phyloP scores from a whole-genome alignment of 2,888 invertebrate species.

The Tortrix viridana region DNA sequence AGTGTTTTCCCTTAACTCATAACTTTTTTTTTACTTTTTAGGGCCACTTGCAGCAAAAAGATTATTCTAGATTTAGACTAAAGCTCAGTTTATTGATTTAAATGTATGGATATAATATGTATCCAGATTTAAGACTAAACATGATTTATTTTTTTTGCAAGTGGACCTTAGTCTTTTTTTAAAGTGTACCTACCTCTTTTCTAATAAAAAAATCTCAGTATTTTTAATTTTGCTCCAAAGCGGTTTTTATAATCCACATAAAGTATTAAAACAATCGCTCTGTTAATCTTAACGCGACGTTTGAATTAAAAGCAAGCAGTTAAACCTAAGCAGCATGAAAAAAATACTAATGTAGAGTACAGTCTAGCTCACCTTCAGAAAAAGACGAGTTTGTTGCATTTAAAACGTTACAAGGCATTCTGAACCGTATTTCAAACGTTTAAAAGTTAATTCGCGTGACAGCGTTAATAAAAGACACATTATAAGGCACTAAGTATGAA shows the following conservation, averaged over 20 bases:
- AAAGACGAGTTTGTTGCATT: slow-evolving; percentile 26
- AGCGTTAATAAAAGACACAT: slow-evolving; percentile 1
- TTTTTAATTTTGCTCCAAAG: too few relatives aligned
- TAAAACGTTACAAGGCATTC: background rate
- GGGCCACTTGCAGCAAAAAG: too few relatives aligned
- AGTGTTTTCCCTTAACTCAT: too few relatives aligned
- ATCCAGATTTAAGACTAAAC: too few relatives aligned
- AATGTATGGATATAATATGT: too few relatives aligned
- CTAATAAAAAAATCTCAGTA: too few relatives aligned
- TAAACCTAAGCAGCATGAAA: slow-evolving; percentile 27
- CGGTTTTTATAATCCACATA: background rate
- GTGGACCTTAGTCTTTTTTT: too few relatives aligned
- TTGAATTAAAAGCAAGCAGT: slow-evolving; percentile 25
- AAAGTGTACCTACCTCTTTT: too few relatives aligned
- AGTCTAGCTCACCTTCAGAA: slow-evolving; percentile 35
- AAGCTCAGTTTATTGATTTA: too few relatives aligned
- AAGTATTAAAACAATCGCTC: slow-evolving; percentile 2
- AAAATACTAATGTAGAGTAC: slow-evolving; percentile 36
- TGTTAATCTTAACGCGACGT: slow-evolving; percentile 9
- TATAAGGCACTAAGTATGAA: slow-evolving; percentile 43
- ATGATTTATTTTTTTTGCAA: too few relatives aligned
- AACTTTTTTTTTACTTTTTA: too few relatives aligned
- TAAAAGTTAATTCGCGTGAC: slow-evolving; percentile 4
- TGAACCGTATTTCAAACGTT: slow-evolving; percentile 7
- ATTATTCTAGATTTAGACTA: too few relatives aligned